Conservation (phyloP, 2,888 invertebrate genomes). For the Aspidiotus destructor region DNA sequence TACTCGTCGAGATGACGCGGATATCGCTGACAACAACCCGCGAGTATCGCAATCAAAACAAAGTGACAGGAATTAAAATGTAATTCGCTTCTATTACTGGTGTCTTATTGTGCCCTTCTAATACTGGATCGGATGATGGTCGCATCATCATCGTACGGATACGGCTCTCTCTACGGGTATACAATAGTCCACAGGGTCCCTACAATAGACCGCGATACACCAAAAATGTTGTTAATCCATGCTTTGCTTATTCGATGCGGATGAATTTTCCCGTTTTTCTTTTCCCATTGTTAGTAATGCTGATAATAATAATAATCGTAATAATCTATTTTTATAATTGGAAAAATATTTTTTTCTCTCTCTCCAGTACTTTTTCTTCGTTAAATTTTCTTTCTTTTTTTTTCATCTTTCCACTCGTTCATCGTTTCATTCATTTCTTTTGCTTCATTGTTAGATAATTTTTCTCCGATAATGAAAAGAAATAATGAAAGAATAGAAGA, state of each 20-base stretch:
- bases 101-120: background rate
- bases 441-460: background rate
- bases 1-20: background rate
- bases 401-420: background rate
- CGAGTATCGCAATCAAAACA: background rate
- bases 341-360: constrained; percentile 2
- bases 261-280: constrained; percentile 26
- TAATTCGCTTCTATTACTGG: background rate
- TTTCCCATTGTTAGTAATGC: constrained; percentile 9
- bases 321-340: constrained; percentile 3
- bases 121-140: background rate
- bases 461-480: constrained; percentile 2
- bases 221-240: background rate
- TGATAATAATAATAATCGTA: constrained; percentile 4
- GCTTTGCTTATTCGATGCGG: constrained; percentile 14
- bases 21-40: background rate
- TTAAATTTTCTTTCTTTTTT: background rate
- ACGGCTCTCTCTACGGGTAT: background rate
- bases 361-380: background rate
- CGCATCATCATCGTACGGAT: background rate
- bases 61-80: constrained; percentile 4
- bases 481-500: background rate
- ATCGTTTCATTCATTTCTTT: background rate
- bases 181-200: background rate
- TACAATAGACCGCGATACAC: background rate